These are phyloP conservation scores for Osmerus mordax DNA, from an alignment of 2,113 vertebrate genomes.

Conservation along the genomic window DNA sequence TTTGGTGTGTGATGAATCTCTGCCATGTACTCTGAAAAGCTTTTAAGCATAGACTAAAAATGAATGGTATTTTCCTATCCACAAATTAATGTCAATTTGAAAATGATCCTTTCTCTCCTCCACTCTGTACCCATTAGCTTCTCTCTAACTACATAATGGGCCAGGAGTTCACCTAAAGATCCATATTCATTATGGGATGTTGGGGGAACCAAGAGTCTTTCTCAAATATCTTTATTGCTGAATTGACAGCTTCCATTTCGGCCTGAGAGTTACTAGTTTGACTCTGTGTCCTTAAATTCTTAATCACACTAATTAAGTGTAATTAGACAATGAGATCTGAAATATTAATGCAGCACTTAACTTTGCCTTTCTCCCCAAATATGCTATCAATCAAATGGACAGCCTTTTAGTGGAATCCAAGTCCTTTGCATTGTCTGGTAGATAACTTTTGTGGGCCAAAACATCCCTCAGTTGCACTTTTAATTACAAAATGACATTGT, in stretches of 20 bases:
- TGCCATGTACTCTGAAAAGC: not conserved
- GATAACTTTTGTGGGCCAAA: conserved; percentile 13
- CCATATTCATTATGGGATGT: not conserved
- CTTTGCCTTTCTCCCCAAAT: conserved; percentile 39
- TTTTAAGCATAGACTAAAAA: not conserved
- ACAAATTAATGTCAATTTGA: conserved; percentile 6
- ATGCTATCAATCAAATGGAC: conserved; percentile 33
- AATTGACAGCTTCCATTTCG: not conserved
- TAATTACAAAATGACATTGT: conserved; percentile 4
- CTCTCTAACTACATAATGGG: conserved; percentile 2
- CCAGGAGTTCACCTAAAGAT: not conserved
- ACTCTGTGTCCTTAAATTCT: conserved; percentile 47
- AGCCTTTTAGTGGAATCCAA: conserved; percentile 17
- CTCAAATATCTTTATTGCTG: not conserved
- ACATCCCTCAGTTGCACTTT: not conserved
- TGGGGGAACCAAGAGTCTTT: not conserved
- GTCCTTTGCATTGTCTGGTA: conserved; percentile 14
- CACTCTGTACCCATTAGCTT: conserved; percentile 4
- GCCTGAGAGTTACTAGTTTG: conserved; percentile 12
- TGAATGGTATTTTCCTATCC: not conserved
- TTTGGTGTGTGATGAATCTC: conserved; percentile 3
- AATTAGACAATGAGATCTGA: conserved; percentile 58
- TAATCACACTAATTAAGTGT: conserved; percentile 59
- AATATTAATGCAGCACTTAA: conserved; percentile 59
- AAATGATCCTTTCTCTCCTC: not conserved